phyloP scores from a whole-genome alignment of 2,113 vertebrate genomes.

The Aptenodytes forsteri region DNA sequence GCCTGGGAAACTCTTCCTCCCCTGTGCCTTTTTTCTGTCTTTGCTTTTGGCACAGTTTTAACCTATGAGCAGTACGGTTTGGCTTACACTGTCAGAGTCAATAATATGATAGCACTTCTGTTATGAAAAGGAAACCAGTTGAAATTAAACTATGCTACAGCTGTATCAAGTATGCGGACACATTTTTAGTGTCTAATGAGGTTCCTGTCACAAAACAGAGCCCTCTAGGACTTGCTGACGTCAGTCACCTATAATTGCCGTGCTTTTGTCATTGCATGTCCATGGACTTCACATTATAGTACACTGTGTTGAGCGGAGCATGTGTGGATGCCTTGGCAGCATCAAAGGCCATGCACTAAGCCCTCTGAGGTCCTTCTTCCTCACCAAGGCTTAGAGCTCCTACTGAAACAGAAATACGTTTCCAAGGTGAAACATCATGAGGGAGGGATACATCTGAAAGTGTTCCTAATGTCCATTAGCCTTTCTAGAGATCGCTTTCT shows the following conservation, averaged over 20 bases:
- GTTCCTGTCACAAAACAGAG: slow-evolving; percentile 44
- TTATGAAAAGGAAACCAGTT: slow-evolving; percentile 31
- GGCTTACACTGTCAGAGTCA: neutral
- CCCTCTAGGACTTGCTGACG: slow-evolving; percentile 10
- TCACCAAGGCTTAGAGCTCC: neutral
- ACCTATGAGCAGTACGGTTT: neutral
- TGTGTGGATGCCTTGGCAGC: neutral
- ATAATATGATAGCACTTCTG: neutral
- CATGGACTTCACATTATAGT: neutral
- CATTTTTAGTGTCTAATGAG: slow-evolving; percentile 33
- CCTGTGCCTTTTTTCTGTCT: neutral
- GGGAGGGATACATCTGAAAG: neutral
- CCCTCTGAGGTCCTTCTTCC: neutral
- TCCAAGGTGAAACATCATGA: neutral
- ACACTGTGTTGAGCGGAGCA: rapidly evolving
- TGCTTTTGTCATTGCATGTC: neutral
- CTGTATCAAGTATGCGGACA: slow-evolving; percentile 7
- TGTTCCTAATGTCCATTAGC: neutral
- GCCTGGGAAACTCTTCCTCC: neutral
- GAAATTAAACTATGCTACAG: slow-evolving; percentile 32
- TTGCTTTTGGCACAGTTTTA: slow-evolving; percentile 28
- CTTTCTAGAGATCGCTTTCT: neutral
- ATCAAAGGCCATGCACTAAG: neutral
- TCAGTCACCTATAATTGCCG: neutral
- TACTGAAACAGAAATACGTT: neutral